These are phyloP conservation scores for Ophion obscuratus DNA, from an alignment of 2,888 invertebrate genomes.

Conservation along the genomic window DNA sequence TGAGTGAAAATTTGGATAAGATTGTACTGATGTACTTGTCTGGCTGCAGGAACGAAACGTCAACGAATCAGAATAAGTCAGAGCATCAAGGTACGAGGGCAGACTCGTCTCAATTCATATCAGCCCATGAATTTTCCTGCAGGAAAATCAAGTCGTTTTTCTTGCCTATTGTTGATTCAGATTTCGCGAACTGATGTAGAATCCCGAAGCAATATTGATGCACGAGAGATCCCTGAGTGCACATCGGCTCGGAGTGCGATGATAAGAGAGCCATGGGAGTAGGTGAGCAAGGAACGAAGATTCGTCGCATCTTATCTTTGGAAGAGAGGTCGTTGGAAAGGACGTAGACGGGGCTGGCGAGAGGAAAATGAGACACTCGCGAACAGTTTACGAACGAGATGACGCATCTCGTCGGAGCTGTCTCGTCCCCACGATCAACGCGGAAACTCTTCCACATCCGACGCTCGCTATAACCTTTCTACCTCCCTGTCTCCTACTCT, in stretches of 20 bases:
- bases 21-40: not conserved
- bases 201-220: constrained; percentile 36
- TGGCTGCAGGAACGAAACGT: not conserved
- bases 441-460: constrained; percentile 25
- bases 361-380: constrained; percentile 28
- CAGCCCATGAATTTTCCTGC: too few relatives aligned
- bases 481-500: not conserved
- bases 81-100: too few relatives aligned
- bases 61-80: not conserved
- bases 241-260: constrained; percentile 30
- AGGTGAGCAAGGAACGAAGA: constrained; percentile 14
- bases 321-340: constrained; percentile 32
- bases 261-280: constrained; percentile 11
- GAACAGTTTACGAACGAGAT: constrained; percentile 46
- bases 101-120: too few relatives aligned
- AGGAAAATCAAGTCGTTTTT: not conserved
- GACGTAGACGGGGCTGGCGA: constrained; percentile 15
- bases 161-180: not conserved
- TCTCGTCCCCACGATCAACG: constrained; percentile 39
- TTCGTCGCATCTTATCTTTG: constrained; percentile 55
- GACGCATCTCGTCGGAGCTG: constrained; percentile 39
- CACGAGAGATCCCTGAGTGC: constrained; percentile 38
- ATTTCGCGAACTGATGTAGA: constrained; percentile 32
- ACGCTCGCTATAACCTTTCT: constrained; percentile 16
- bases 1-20: not conserved